Conservation (phyloP, 2,888 invertebrate genomes). For the Bugula neritina region DNA sequence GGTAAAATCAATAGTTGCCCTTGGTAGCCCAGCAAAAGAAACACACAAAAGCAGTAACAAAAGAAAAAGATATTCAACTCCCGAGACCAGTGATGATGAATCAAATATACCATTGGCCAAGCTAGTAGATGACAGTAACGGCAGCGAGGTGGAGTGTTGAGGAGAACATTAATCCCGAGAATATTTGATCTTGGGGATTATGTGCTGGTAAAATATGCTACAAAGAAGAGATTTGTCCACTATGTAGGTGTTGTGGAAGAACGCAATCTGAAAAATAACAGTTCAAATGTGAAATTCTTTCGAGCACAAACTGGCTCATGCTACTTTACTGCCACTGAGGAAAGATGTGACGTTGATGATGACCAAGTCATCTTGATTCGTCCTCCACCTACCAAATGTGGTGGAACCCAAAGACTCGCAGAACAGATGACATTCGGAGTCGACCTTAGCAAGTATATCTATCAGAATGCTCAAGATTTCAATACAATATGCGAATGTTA, state of each 20-base stretch:
- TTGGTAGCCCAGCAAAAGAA: too few relatives aligned
- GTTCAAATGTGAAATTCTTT: not conserved
- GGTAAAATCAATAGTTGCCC: too few relatives aligned
- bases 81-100: too few relatives aligned
- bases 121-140: too few relatives aligned
- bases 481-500: too few relatives aligned
- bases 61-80: too few relatives aligned
- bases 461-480: too few relatives aligned
- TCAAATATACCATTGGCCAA: too few relatives aligned
- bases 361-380: not conserved
- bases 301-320: not conserved
- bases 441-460: not conserved
- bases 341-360: not conserved
- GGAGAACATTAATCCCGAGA: not conserved
- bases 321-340: not conserved
- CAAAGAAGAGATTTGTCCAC: not conserved
- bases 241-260: not conserved
- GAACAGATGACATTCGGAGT: not conserved
- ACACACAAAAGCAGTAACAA: too few relatives aligned
- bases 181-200: not conserved
- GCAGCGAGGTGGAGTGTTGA: too few relatives aligned
- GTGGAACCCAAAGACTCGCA: not conserved
- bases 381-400: not conserved
- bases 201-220: not conserved
- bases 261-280: not conserved